Conservation (phyloP, 2,888 invertebrate species). For the Icerya purchasi region DNA sequence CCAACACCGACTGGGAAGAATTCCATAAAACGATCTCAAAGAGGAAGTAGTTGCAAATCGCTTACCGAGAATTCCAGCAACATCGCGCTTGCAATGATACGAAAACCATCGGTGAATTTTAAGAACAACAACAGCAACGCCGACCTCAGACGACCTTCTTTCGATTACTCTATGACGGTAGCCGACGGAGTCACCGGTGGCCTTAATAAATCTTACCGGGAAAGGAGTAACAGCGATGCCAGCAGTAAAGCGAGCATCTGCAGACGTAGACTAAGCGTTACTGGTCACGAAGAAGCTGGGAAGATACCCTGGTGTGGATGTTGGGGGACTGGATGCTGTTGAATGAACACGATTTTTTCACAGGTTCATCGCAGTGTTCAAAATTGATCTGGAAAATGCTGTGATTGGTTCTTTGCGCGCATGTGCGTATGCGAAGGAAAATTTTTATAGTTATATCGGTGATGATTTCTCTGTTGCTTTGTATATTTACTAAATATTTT, state of each 20-base stretch:
- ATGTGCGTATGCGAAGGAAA: too few species aligned
- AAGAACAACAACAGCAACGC: neutral
- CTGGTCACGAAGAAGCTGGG: constrained; percentile 33
- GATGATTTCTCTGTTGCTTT: too few species aligned
- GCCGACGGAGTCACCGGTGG: constrained; percentile 13
- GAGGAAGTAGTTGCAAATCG: constrained; percentile 2
- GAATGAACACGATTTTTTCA: too few species aligned
- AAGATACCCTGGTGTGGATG: constrained; percentile 68
- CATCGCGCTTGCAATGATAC: neutral
- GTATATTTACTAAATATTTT: too few species aligned
- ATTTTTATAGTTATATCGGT: too few species aligned
- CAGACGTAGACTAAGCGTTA: constrained; percentile 40
- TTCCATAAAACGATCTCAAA: neutral
- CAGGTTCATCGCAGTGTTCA: too few species aligned
- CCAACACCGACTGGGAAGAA: neutral
- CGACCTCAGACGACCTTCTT: constrained; percentile 18
- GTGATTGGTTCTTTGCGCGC: too few species aligned
- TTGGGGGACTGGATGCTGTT: constrained; percentile 54
- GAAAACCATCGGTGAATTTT: constrained; percentile 10
- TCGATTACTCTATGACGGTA: constrained; percentile 18
- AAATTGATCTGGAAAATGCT: too few species aligned
- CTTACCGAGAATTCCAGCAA: neutral
- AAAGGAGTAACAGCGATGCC: constrained; percentile 39
- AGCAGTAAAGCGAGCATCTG: constrained; percentile 29
- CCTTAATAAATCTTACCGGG: constrained; percentile 34